Base-by-base conservation (phyloP, 2,113 vertebrate species). In the Cynoglossus semilaevis region DNA sequence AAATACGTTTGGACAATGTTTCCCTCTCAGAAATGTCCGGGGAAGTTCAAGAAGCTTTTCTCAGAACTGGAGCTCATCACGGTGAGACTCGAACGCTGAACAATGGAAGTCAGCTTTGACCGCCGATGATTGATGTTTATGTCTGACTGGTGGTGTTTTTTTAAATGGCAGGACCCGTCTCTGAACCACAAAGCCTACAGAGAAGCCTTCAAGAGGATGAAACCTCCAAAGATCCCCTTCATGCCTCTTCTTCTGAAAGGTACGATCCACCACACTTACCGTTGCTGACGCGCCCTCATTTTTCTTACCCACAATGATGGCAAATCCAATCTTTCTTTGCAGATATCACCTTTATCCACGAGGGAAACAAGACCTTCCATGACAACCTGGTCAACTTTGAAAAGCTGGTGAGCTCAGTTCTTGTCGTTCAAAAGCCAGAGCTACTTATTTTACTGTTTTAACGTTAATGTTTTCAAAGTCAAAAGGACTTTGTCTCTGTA, bases 341-440 rank as follows among this genome's bases (percentile, higher is more conserved):
- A 99, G 96, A 99, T 85, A 95, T 98, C 76, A 99, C 96, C 15
- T 98, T 99, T 74, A 98, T 98, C 83, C 95, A 99, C 3, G 96
- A 99, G 89, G 97, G 97, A 85, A 99, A 99, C 85, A 99, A 99
- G 90, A 99, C 96, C 0, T 99, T 99, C 87, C 91, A 97, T 76
- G 96, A 98, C 89, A 98, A 98, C 88, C 92, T 99, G 61, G 96
- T 99, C 87, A 99, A 99, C 78, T 99, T 98, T 89, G 95, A 99
- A 90, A 98, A 99, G 74, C 91, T 99, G 94, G 97, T 98, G 81
- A 79, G 95, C 88, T n/a, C 34, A 53, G 15, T 76, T 58, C 16
- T 51, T 29, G 8, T 40, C 13, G 6, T 29, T 29, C 22, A 4
- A 29, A 2, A 29, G 22, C 22, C 22, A 29, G 22, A n/a, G n/a